Evolutionary conservation across 2,113 vertebrate species (phyloP), one percentile per base, ranked within the genome.

Genomic region (Sinocyclocheilus maitianheensis): DNA sequence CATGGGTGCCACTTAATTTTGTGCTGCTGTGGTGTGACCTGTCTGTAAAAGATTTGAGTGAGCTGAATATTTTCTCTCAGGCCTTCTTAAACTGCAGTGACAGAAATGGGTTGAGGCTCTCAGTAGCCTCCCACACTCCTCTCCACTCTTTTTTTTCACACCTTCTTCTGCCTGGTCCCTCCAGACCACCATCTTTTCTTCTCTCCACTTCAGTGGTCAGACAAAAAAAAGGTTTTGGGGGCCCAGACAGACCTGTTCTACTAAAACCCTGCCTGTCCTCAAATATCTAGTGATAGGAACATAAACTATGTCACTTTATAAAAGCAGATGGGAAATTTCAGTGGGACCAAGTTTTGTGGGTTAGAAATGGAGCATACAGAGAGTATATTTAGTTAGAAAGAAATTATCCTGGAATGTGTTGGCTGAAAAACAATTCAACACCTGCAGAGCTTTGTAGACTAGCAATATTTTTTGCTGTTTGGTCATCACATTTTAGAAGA

Each of bases 281-380:
- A 75, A 80, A 86, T 30, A 75, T 83, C 18, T 71, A 71, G 69
- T 86, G 22, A 83, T 5, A 14, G 4, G 11, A 77, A 71, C n/a
- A 6, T 78, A 62, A 85, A 85, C 40, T 88, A 65, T 88, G 87
- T 88, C 80, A 86, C 69, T 74, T 83, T 40, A 77, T 22, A 85
- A 67, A 81, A 75, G 65, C 34, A 85, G 46, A 71, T 26, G 18
- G 43, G 40, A 81, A 77, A 69, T 85, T 18, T 85, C 77, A 58
- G 1, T 13, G 77, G 60, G 80, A 72, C 46, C 14, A 74, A 43
- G 11, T 65, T 80, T 81, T 72, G 30, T 22, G 11, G 75, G 55
- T 65, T 84, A 78, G 26, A 20, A 58, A 24, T 55, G 8, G 22
- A 78, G 78, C 22, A 14, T 14, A 22, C 72, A 48, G 51, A 12